These are phyloP conservation scores for Leptinotarsa tumamoca DNA, from an alignment of 2,888 invertebrate species.

Conservation along the genomic window DNA sequence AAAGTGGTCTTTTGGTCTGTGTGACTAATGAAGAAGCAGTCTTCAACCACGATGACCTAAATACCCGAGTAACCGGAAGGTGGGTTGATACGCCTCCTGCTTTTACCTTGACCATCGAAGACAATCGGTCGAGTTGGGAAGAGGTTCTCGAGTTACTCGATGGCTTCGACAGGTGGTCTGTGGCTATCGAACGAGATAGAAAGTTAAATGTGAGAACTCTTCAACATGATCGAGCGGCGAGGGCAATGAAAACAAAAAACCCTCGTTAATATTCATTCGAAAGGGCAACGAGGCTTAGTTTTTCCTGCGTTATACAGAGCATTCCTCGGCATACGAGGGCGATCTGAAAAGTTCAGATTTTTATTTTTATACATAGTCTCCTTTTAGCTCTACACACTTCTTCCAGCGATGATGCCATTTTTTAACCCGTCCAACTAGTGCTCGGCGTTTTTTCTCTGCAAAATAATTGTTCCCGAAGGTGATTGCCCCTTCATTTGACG, in stretches of 20 bases:
- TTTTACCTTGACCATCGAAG: constrained; percentile 12
- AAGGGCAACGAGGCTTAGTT: background rate
- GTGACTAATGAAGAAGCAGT: constrained; percentile 9
- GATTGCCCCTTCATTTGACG: too few relatives aligned
- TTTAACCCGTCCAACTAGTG: too few relatives aligned
- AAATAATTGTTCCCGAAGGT: too few relatives aligned
- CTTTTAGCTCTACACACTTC: too few relatives aligned
- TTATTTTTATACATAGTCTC: too few relatives aligned
- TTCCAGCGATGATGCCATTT: too few relatives aligned
- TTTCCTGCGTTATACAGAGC: background rate
- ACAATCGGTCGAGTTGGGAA: constrained; percentile 11
- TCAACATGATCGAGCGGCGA: background rate
- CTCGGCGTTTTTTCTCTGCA: too few relatives aligned
- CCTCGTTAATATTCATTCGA: background rate
- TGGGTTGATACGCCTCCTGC: constrained; percentile 7
- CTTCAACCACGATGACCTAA: background rate
- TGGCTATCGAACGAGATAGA: constrained; percentile 2
- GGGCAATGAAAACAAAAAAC: background rate
- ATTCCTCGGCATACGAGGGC: background rate
- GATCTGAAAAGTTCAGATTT: background rate
- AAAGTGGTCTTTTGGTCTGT: constrained; percentile 9
- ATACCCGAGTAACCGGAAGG: constrained; percentile 16
- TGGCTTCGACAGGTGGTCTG: constrained; percentile 12
- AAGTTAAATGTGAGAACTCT: background rate
- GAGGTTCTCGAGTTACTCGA: constrained; percentile 14